Base-by-base conservation (phyloP, 2,888 invertebrate species). In the Alloscopus bannaensis region DNA sequence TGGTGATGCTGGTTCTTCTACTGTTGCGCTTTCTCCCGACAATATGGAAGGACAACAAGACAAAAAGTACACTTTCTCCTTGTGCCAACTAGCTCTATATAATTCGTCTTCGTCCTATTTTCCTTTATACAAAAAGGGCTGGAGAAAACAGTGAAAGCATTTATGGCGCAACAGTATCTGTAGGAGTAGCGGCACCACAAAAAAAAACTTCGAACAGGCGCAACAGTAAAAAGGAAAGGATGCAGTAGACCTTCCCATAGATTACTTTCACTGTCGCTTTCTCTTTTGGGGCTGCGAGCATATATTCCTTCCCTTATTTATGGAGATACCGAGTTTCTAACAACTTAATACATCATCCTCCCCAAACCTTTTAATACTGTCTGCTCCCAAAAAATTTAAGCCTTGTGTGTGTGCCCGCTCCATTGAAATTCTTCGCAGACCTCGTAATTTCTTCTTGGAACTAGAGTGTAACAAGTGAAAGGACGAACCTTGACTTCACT, bases 261-360 rank as follows among this genome's bases (percentile, higher is more conserved):
- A 20, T 20, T n/a, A 50, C 28, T 55, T 20, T 55, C 36, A 55
- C 40, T 6, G 55, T 22, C n/a, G 59, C 18, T 42, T 42, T 78
- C 71, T 64, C 65, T 78, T 78, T 70, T 70, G 78, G 71, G 57
- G 70, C 64, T 57, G 47, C 45, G n/a, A n/a, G 13, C 28, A 68
- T 20, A 68, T 50, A 55, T 55, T 6, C 68, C 31, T 18, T 66
- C 18, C 52, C 31, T 78, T 78, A 70, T 71, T 78, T 78, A 78
- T 70, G 78, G 71, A 65, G 70, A 70, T 57, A 59, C 45, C 28
- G 8, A 60, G 40, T 60, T 77, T 62, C 52, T 52, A 64, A 70
- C 70, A 78, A 78, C 65, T 78, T 78, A 78, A 78, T 78, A 78
- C 78, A 78, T 78, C 78, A 78, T 71, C 65, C 78, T 52, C 45